Evolutionary conservation across 2,888 invertebrate species (phyloP), one percentile per base, ranked within the genome.

Genomic region (Argyresthia albistria): DNA sequence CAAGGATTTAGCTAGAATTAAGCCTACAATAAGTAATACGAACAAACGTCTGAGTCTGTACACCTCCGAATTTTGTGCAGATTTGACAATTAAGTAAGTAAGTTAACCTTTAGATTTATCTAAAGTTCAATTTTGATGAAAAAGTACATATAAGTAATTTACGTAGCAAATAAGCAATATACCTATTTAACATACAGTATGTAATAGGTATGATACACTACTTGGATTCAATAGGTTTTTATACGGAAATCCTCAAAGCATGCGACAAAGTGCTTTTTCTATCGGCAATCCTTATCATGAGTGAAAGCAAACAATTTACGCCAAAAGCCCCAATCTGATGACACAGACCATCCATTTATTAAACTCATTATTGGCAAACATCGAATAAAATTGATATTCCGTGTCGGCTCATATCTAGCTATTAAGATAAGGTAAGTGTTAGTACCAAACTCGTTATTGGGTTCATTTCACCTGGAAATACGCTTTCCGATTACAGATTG

Each of bases 291-390:
- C 35, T 47, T 1, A n/a, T n/a, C 12, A 35, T 35, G 35, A 47
- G 47, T 47, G 35, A 47, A 47, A 47, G 47, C 47, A 47, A 47
- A 47, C 47, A 47, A 11, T 35, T 12, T 12, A 47, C 36, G 12
- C 6, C 12, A 35, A 47, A 47, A 35, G 12, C 35, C 35, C 47
- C 47, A 35, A 25, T 25, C 14, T 12, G n/a, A 25, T 25, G 47
- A 47, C 47, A 47, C 47, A 47, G 35, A 47, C 25, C 4, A 11
- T 35, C 47, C 47, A 47, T 47, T 47, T 11, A n/a, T 35, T 47
- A 10, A 47, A 35, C 47, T 12, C 12, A 47, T 47, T 47, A 35
- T 47, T 47, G 35, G 35, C 35, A 45, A 45, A 45, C 15, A 45
- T 9, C 12, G 15, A 45, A 15, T 15, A 39, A 45, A 45, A 46